phyloP scores from a whole-genome alignment of 2,888 invertebrate species.

The Sussaba pulchella region DNA sequence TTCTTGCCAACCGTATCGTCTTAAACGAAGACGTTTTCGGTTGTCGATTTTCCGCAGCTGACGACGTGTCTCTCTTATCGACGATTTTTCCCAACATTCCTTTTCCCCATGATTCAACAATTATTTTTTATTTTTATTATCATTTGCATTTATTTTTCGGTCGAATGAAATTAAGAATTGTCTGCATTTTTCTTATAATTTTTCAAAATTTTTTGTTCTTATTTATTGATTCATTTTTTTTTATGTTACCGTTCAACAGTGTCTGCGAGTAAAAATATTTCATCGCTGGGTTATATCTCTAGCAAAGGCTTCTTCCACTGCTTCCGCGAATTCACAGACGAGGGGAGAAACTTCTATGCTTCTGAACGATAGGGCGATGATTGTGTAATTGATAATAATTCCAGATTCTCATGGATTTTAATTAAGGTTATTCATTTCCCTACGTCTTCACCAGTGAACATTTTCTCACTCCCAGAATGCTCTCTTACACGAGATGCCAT shows the following conservation, averaged over 20 bases:
- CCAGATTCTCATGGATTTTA: constrained; percentile 81
- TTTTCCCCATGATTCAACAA: too few species aligned
- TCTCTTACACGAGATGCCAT: neutral
- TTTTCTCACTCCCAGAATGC: neutral
- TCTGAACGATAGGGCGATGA: constrained; percentile 70
- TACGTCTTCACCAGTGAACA: constrained; percentile 18
- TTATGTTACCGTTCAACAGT: neutral
- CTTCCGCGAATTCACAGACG: neutral
- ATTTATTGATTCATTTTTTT: too few species aligned
- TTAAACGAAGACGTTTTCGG: constrained; percentile 44
- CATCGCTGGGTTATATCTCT: neutral
- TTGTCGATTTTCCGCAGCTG: constrained; percentile 33
- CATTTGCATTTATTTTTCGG: too few species aligned
- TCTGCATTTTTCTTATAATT: too few species aligned
- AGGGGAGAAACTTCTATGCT: neutral
- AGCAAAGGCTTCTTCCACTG: neutral
- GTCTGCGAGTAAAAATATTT: too few species aligned
- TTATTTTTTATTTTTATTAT: too few species aligned
- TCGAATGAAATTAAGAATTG: too few species aligned
- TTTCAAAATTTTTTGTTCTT: neutral
- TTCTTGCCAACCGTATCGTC: constrained; percentile 71
- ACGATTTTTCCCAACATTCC: neutral
- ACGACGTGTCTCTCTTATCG: constrained; percentile 7
- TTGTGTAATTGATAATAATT: constrained; percentile 84
- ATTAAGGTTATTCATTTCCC: constrained; percentile 81